These are phyloP conservation scores for Coendou prehensilis DNA, from an alignment of 2,797 vertebrate genomes.

Conservation along the genomic window DNA sequence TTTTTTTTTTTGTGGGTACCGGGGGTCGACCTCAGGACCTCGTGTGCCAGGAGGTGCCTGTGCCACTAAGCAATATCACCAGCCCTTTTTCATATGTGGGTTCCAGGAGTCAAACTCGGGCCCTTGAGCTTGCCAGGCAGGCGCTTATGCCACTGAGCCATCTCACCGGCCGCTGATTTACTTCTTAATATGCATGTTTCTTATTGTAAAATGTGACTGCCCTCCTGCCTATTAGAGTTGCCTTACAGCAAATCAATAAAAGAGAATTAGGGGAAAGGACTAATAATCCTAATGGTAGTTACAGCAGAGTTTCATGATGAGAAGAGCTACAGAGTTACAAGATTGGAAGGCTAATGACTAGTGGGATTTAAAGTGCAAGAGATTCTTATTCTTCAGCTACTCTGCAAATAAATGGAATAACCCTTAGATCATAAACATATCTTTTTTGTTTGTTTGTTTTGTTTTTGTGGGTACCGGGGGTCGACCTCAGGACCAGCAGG, in stretches of 20 bases:
- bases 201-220: conserved; percentile 29
- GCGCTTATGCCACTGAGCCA: too few species aligned
- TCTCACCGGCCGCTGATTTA: conserved; percentile 30
- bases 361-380: conserved; percentile 49
- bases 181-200: conserved; percentile 61
- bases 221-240: conserved; percentile 35
- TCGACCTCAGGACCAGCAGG: too few species aligned
- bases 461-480: too few species aligned
- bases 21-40: too few species aligned
- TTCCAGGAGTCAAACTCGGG: too few species aligned
- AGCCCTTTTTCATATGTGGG: too few species aligned
- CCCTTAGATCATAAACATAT: neutral
- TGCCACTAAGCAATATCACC: too few species aligned
- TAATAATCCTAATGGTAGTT: conserved; percentile 40
- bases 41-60: too few species aligned
- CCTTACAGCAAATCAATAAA: conserved; percentile 61
- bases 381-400: conserved; percentile 53
- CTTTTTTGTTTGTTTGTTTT: neutral
- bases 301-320: conserved; percentile 48
- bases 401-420: conserved; percentile 30
- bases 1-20: too few species aligned
- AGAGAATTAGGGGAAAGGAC: conserved; percentile 60
- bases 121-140: too few species aligned
- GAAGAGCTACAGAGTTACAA: neutral
- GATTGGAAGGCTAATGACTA: conserved; percentile 22